Percentiles rank a stretch among this genome's conserved stretches.
Conservation (phyloP, 2,888 invertebrate species). For the Priocnemis perturbator region DNA sequence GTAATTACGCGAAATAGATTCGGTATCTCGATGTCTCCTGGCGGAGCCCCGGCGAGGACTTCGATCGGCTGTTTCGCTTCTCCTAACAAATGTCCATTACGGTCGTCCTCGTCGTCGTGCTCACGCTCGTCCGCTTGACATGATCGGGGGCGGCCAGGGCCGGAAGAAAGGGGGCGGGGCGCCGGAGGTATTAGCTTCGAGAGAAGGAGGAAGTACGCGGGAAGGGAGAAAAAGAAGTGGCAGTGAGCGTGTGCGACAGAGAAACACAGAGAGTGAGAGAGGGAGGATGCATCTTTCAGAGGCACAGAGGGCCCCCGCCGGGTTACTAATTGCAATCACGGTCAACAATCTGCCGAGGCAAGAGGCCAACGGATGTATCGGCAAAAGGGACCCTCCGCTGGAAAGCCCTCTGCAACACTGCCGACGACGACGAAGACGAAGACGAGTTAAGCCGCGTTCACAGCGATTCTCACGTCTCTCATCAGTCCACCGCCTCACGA, state of each 20-base stretch:
- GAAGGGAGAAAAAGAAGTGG: slow-evolving; percentile 1
- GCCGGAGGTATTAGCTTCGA: slow-evolving; percentile 4
- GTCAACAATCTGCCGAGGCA: slow-evolving; percentile 60
- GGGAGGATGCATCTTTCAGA: slow-evolving; percentile 41
- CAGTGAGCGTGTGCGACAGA: slow-evolving; percentile 29
- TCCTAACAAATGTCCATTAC: slow-evolving; percentile 59
- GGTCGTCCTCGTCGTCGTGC: slow-evolving; percentile 37
- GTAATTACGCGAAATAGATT: slow-evolving; percentile 64
- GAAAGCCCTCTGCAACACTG: slow-evolving; percentile 43
- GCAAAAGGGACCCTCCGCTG: slow-evolving; percentile 40
- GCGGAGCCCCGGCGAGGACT: slow-evolving; percentile 25
- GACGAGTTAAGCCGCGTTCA: slow-evolving; percentile 45
- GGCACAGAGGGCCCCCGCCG: slow-evolving; percentile 60
- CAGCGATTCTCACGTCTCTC: slow-evolving; percentile 16
- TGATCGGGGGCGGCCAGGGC: slow-evolving; percentile 63
- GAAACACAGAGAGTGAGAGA: slow-evolving; percentile 14
- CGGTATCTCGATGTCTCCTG: slow-evolving; percentile 57
- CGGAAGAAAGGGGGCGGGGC: slow-evolving; percentile 35
- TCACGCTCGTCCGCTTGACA: slow-evolving; percentile 46
- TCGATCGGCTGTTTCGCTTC: slow-evolving; percentile 47
- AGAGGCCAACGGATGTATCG: slow-evolving; percentile 46
- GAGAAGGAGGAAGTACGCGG: slow-evolving; percentile 1
- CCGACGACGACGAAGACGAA: slow-evolving; percentile 18
- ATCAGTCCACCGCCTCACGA: no score
- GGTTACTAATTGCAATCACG: slow-evolving; percentile 69